These are phyloP conservation scores for Plutomurus gul DNA, from an alignment of 1,140 invertebrate species.

Conservation along the genomic window DNA sequence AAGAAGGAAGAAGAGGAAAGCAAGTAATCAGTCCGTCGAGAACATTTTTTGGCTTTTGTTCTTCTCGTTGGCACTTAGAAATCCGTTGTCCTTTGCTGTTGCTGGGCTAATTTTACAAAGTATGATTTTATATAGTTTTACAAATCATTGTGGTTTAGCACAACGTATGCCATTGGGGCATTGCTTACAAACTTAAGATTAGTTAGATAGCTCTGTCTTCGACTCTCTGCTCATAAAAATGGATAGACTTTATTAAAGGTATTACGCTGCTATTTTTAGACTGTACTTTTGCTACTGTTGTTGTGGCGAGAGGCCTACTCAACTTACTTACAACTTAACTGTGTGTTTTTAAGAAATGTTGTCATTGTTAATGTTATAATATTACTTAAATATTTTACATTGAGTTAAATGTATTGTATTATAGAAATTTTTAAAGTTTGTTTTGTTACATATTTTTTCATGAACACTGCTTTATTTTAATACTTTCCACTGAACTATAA, in stretches of 20 bases:
- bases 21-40: constrained; percentile 28
- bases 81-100: constrained; percentile 11
- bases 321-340: background rate
- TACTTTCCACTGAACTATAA: background rate
- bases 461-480: background rate
- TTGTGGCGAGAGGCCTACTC: constrained; percentile 6
- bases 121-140: constrained; percentile 21
- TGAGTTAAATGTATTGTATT: background rate
- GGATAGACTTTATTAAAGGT: constrained; percentile 29
- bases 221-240: constrained; percentile 20
- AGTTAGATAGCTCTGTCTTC: constrained; percentile 19
- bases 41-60: constrained; percentile 19
- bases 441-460: constrained; percentile 14
- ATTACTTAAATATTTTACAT: background rate
- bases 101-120: constrained; percentile 29
- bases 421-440: constrained; percentile 15
- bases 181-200: background rate
- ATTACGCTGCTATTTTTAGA: constrained; percentile 29
- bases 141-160: constrained; percentile 23
- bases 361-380: constrained; percentile 6
- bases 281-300: constrained; percentile 9
- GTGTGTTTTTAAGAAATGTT: constrained; percentile 8
- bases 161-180: constrained; percentile 11
- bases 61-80: constrained; percentile 19
- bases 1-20: constrained; percentile 55